A percentile compares a stretch with the other conserved stretches of the same genome.
Conservation (phyloP, 2,113 vertebrate genomes). For the Maccullochella peelii region DNA sequence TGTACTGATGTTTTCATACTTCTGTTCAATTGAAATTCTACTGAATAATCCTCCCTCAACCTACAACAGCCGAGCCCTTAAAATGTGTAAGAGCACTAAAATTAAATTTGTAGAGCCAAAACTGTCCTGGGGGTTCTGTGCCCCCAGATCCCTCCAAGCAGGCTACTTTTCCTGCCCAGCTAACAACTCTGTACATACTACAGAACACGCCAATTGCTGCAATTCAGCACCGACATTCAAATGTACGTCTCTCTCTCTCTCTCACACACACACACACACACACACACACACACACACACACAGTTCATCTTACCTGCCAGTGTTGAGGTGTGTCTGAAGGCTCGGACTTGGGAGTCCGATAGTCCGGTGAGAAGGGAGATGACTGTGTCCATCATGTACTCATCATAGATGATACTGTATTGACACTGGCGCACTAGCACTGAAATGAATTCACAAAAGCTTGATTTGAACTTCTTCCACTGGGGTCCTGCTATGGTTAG, state of each 20-base stretch:
- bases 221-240: not conserved
- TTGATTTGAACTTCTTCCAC: slow-evolving; percentile 99
- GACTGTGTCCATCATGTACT: slow-evolving; percentile 99
- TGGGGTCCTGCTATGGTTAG: slow-evolving; percentile 98
- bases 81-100: not conserved
- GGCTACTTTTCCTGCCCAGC: not conserved
- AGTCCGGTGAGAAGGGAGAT: slow-evolving; percentile 98
- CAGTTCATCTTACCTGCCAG: slow-evolving; percentile 89
- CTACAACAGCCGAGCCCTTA: not conserved
- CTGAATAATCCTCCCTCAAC: not conserved
- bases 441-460: slow-evolving; percentile 98
- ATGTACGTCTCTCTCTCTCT: not conserved
- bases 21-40: not conserved
- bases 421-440: slow-evolving; percentile 98
- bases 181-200: no score
- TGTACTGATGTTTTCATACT: not conserved
- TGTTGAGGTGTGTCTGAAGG: slow-evolving; percentile 99
- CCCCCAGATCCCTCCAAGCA: not conserved
- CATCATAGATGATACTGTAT: slow-evolving; percentile 99
- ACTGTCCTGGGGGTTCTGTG: no score
- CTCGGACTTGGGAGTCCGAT: slow-evolving; percentile 98
- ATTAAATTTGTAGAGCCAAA: not conserved
- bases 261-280: not conserved
- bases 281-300: not conserved
- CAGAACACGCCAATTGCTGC: not conserved